Conservation (phyloP, 2,888 invertebrate species). For the Eubasilissa splendida region DNA sequence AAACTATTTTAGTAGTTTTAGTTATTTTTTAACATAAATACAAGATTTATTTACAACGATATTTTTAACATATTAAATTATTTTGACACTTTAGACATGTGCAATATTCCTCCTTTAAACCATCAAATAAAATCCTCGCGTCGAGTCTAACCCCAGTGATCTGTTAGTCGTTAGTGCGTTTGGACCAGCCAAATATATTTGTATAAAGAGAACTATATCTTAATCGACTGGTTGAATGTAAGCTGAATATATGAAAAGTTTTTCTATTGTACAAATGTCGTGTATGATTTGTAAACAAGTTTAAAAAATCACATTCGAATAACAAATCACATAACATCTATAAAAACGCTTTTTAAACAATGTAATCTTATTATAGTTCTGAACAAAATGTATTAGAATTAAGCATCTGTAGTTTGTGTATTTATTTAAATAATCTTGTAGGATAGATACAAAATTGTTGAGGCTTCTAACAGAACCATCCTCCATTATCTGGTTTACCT, state of each 20-base stretch:
- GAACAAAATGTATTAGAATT: too few species aligned
- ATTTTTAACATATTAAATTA: neutral
- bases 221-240: neutral
- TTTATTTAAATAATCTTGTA: too few species aligned
- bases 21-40: neutral
- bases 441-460: too few species aligned
- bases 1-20: too few species aligned
- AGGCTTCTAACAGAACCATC: too few species aligned
- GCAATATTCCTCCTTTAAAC: slow-evolving; percentile 21
- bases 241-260: slow-evolving; percentile 36
- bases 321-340: too few species aligned
- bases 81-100: neutral
- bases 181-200: slow-evolving; percentile 36
- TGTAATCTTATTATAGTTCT: too few species aligned
- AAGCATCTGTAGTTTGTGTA: too few species aligned
- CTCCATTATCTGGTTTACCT: too few species aligned
- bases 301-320: neutral
- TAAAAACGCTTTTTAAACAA: too few species aligned
- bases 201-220: neutral
- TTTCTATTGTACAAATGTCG: neutral
- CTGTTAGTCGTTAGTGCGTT: slow-evolving; percentile 28
- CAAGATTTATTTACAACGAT: neutral
- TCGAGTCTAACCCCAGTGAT: slow-evolving; percentile 45
- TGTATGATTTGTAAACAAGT: slow-evolving; percentile 5
- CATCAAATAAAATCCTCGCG: slow-evolving; percentile 31